Base-by-base conservation (phyloP, 2,888 invertebrate genomes). In the Drosophila meridionalis region DNA sequence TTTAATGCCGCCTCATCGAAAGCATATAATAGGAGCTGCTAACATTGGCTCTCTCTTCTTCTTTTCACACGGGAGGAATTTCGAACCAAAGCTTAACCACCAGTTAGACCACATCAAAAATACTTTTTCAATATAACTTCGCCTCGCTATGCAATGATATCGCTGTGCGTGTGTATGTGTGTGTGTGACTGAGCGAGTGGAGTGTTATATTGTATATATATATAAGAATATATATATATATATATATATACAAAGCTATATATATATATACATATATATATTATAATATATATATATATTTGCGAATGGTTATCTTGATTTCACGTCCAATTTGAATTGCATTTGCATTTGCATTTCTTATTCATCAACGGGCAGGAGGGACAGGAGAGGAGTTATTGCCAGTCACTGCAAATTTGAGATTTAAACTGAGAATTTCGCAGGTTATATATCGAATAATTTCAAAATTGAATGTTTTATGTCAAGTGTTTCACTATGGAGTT, bases 91-190 rank as follows among this genome's bases (percentile, higher is more conserved):
- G 74, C 65, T 61, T 34, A 78, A 52, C 42, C 82, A 64, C 32
- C 62, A 73, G 48, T 73, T 69, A 60, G 76, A 73, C 69, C 80
- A 80, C 80, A 80, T 80, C 76, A 80, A 80, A 78, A 81, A 55
- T 63, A 42, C 48, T 76, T 53, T 55, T 14, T 40, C 42, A 11
- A 9, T 9, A 7, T 14, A 14, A 26, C 53, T 36, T 38, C 38
- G 28, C 20, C 56, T 66, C 12, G 32, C 55, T n/a, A 20, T 38
- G 28, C n/a, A 5, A 38, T 26, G 38, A 28, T 26, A 58, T 38
- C 20, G 26, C 34, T 28, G 53, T 55, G 36, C 14, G 26, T 26
- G 36, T 20, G 11, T 34, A 36, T 53, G 34, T 34, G 26, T 53
- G 53, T 5, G 52, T 20, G 52, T n/a, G 50, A 34, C 34, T 52